Conservation (phyloP, 2,113 vertebrate genomes). For the Ictidomys tridecemlineatus region DNA sequence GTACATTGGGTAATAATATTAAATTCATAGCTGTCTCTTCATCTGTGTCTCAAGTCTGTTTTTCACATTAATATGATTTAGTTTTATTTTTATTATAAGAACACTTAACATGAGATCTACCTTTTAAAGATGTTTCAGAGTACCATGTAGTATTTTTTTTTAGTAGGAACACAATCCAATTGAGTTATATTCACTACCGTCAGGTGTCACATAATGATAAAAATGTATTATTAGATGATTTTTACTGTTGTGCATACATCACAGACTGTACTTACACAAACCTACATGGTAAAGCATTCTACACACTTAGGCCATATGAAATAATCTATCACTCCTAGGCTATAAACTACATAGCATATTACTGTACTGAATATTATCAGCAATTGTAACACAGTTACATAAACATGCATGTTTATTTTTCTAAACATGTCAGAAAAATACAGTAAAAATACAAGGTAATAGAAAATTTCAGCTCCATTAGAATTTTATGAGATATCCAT, state of each 20-base stretch:
- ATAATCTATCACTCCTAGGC: not conserved
- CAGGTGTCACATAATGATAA: not conserved
- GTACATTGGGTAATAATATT: not conserved
- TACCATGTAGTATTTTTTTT: not conserved
- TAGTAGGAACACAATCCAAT: not conserved
- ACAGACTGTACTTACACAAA: not conserved
- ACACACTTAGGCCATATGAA: not conserved
- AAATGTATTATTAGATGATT: not conserved
- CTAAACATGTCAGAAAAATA: no score
- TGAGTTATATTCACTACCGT: not conserved
- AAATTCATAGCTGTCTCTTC: not conserved
- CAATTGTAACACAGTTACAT: no score
- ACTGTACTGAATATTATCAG: not conserved
- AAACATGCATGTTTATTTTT: no score
- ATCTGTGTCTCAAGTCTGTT: not conserved
- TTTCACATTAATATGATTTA: not conserved
- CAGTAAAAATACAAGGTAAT: not conserved
- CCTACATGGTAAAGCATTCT: not conserved
- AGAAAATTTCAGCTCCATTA: not conserved
- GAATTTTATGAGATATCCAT: not conserved
- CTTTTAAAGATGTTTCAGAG: not conserved
- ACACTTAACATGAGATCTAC: not conserved
- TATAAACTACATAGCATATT: not conserved
- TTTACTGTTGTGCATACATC: not conserved
- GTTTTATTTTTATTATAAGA: not conserved